phyloP scores from a whole-genome alignment of 1,140 invertebrate species.

The Conus ventricosus region DNA sequence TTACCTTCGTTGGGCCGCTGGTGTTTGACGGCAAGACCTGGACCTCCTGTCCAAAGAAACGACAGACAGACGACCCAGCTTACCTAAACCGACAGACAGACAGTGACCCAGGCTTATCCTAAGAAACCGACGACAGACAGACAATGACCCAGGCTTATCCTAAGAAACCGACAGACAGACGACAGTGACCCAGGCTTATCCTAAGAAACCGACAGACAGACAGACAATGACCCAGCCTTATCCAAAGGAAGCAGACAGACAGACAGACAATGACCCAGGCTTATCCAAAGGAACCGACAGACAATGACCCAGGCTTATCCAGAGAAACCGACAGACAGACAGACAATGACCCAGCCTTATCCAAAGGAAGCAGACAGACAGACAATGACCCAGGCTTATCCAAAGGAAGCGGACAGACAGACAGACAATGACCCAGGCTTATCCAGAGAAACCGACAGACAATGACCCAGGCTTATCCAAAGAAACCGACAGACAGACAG shows the following conservation, averaged over 20 bases:
- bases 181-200: background rate
- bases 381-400: background rate
- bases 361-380: background rate
- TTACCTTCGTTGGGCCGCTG: too few species aligned
- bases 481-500: background rate
- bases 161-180: background rate
- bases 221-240: too few species aligned
- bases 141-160: background rate
- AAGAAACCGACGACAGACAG: background rate
- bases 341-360: background rate
- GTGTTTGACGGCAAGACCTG: too few species aligned
- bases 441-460: background rate
- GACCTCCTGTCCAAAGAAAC: too few species aligned
- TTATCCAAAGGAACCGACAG: background rate
- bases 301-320: background rate
- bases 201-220: background rate
- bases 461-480: too few species aligned
- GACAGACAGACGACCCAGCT: too few species aligned
- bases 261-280: too few species aligned
- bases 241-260: too few species aligned
- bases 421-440: background rate
- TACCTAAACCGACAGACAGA: background rate
- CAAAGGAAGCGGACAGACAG: background rate
- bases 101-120: too few species aligned
- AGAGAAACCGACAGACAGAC: background rate